phyloP scores from a whole-genome alignment of 2,113 vertebrate genomes.

The Phocoena phocoena region DNA sequence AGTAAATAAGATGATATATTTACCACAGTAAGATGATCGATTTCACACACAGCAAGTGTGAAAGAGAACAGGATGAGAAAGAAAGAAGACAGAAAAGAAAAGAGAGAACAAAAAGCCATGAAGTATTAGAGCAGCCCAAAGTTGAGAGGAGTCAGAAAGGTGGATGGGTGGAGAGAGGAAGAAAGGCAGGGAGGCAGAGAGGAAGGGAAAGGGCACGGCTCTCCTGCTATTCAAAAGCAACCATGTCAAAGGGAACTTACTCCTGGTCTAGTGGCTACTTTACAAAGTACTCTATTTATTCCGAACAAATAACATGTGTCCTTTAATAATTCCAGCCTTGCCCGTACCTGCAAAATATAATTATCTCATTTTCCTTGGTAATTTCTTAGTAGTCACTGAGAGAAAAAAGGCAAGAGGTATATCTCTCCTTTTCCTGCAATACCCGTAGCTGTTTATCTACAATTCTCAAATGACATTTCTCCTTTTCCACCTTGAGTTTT shows the following conservation, averaged over 20 bases:
- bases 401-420: neutral
- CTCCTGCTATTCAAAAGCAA: neutral
- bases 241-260: neutral
- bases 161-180: neutral
- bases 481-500: neutral
- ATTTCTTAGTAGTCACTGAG: neutral
- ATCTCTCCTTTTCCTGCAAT: neutral
- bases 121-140: neutral
- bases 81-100: neutral
- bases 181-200: neutral
- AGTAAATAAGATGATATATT: neutral
- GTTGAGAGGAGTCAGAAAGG: neutral
- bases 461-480: constrained; percentile 14
- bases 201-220: accelerated
- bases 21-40: neutral
- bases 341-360: neutral
- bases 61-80: neutral
- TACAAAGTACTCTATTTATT: neutral
- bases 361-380: neutral
- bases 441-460: neutral
- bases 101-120: neutral
- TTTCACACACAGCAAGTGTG: neutral
- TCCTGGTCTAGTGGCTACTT: neutral
- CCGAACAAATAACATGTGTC: neutral
- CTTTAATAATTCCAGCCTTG: neutral